These are phyloP conservation scores for Coilia nasus DNA, from an alignment of 2,797 vertebrate species.

Conservation along the genomic window DNA sequence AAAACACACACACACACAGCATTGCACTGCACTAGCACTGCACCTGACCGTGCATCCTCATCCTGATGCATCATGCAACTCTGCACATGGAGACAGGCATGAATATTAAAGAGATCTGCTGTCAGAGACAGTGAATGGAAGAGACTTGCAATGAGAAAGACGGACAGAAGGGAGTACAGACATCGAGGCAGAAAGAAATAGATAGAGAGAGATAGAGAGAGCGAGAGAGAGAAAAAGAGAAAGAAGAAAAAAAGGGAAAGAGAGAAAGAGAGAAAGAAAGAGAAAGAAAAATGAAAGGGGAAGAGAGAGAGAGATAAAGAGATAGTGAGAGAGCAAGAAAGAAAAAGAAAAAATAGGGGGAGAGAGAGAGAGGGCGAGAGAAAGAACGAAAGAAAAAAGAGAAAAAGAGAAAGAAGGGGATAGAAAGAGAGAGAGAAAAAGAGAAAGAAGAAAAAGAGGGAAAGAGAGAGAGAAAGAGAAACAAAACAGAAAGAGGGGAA, in stretches of 20 bases:
- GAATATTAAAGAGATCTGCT: constrained; percentile 32
- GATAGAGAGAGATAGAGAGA: background rate
- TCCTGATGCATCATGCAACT: constrained; percentile 32
- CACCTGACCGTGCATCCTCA: constrained; percentile 3
- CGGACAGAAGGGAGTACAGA: background rate
- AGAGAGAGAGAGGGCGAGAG: no score
- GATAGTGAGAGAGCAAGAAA: no score
- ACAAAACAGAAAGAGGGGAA: background rate
- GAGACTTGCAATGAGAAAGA: background rate
- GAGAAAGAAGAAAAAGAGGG: background rate
- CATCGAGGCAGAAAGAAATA: constrained; percentile 21
- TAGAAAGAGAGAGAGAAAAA: constrained; percentile 32
- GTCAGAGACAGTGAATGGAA: constrained; percentile 33
- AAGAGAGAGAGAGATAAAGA: no score
- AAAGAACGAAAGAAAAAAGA: no score
- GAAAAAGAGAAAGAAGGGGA: constrained; percentile 5
- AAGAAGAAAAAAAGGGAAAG: no score
- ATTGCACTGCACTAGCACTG: background rate
- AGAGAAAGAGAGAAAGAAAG: no score
- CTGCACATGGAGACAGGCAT: constrained; percentile 6
- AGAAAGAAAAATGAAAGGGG: no score
- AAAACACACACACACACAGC: no score
- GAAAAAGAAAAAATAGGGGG: no score
- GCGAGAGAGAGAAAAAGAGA: no score
- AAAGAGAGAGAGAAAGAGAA: no score